These are phyloP conservation scores for Schizopygopsis pylzovi DNA, from an alignment of 2,797 vertebrate species.

Conservation along the genomic window DNA sequence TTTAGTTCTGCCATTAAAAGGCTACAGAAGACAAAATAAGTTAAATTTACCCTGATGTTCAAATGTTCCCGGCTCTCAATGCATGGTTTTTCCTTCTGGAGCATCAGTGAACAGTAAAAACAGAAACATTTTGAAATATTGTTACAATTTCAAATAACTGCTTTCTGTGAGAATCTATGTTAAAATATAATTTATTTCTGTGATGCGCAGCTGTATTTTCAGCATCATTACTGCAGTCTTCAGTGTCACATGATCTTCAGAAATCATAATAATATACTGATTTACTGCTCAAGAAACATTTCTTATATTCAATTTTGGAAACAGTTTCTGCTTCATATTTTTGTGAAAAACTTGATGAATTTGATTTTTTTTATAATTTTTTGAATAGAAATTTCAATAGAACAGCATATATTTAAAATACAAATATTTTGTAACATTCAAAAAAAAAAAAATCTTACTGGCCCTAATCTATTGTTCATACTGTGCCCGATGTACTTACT, in stretches of 20 bases:
- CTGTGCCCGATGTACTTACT: neutral
- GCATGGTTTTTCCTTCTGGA: too few relatives aligned
- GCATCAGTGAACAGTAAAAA: neutral
- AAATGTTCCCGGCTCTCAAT: too few relatives aligned
- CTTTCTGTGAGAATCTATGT: neutral
- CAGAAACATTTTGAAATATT: neutral
- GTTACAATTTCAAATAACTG: neutral
- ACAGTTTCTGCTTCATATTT: too few relatives aligned
- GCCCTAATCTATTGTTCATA: neutral
- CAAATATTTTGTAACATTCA: neutral
- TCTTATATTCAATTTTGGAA: too few relatives aligned
- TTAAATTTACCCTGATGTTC: too few relatives aligned
- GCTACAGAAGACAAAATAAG: too few relatives aligned
- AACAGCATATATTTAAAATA: too few relatives aligned
- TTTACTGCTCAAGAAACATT: neutral
- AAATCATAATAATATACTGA: neutral
- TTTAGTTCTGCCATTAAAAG: too few relatives aligned
- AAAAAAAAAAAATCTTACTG: neutral
- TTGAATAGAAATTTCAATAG: too few relatives aligned
- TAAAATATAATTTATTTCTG: too few relatives aligned
- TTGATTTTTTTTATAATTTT: too few relatives aligned
- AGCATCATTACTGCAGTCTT: neutral
- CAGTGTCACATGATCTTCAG: neutral
- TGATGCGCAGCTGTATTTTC: neutral
- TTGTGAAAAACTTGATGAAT: too few relatives aligned